phyloP scores from a whole-genome alignment of 2,113 vertebrate species.

The Pelecanus crispus region DNA sequence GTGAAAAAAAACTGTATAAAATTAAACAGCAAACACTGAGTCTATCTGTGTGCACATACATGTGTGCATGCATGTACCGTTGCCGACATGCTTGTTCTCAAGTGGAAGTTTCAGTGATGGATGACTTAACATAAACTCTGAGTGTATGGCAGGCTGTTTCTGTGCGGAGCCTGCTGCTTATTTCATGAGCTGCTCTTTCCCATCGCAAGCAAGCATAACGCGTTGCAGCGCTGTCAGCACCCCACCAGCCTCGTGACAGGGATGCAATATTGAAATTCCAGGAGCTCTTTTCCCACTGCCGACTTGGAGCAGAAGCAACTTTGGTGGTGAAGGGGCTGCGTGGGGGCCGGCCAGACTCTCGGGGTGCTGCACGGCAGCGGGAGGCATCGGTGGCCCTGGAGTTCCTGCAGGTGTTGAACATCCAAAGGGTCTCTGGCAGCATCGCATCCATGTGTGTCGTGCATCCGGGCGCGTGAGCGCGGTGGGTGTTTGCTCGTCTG shows the following conservation, averaged over 20 bases:
- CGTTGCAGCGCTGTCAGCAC: not conserved
- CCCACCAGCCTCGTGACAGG: not conserved
- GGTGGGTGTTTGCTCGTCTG: not conserved
- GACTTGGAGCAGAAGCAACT: not conserved
- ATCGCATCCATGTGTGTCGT: not conserved
- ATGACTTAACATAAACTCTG: not conserved
- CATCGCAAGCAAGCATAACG: conserved; percentile 7
- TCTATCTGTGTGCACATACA: not conserved
- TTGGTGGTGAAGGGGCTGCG: not conserved
- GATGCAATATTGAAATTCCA: conserved; percentile 36
- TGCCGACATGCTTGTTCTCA: not conserved
- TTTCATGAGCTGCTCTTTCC: not conserved
- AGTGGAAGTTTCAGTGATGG: not conserved
- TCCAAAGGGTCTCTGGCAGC: not conserved
- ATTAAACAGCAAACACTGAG: not conserved
- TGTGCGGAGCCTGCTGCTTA: not conserved
- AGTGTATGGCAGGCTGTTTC: not conserved
- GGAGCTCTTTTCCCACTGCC: conserved; percentile 8
- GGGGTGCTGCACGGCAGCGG: not conserved
- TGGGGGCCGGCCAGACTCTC: accelerated
- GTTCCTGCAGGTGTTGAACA: conserved; percentile 22
- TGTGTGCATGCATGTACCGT: not conserved
- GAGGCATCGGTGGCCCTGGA: not conserved
- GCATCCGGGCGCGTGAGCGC: not conserved
- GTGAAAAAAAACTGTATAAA: not conserved